Conservation (phyloP, 2,888 invertebrate species). For the Didymodactylos carnosus region DNA sequence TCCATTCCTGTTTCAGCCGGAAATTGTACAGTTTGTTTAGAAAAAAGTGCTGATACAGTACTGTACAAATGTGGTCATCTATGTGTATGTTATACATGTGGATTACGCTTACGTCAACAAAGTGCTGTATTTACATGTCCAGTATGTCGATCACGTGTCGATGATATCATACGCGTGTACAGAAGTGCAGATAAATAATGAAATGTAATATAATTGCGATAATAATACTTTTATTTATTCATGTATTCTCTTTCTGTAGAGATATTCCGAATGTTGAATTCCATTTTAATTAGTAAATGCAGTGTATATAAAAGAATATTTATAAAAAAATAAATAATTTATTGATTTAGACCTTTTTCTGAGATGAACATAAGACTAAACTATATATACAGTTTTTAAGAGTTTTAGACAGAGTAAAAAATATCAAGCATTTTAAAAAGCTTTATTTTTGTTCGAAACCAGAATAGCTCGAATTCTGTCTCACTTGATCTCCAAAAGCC, state of each 20-base stretch:
- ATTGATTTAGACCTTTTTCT: not conserved
- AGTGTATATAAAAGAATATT: not conserved
- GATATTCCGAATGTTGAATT: not conserved
- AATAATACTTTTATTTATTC: not conserved
- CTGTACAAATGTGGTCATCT: conserved; percentile 33
- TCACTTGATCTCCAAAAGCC: too few relatives aligned
- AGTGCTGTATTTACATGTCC: conserved; percentile 24
- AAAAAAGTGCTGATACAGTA: conserved; percentile 26
- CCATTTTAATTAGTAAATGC: not conserved
- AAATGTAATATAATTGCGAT: not conserved
- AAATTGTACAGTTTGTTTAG: conserved; percentile 30
- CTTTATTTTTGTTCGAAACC: too few relatives aligned
- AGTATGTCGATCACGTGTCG: conserved; percentile 30
- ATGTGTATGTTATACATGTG: conserved; percentile 31
- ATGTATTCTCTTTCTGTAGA: not conserved
- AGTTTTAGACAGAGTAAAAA: too few relatives aligned
- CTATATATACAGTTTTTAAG: too few relatives aligned
- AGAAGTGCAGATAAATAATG: not conserved
- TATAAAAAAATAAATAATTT: not conserved
- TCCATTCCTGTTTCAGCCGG: conserved; percentile 23
- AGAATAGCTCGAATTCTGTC: too few relatives aligned
- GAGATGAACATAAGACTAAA: too few relatives aligned
- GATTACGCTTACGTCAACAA: conserved; percentile 22
- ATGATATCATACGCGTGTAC: conserved; percentile 29
- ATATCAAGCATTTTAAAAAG: too few relatives aligned